Conservation (phyloP, 1,140 invertebrate genomes). For the Cydia strobilella region DNA sequence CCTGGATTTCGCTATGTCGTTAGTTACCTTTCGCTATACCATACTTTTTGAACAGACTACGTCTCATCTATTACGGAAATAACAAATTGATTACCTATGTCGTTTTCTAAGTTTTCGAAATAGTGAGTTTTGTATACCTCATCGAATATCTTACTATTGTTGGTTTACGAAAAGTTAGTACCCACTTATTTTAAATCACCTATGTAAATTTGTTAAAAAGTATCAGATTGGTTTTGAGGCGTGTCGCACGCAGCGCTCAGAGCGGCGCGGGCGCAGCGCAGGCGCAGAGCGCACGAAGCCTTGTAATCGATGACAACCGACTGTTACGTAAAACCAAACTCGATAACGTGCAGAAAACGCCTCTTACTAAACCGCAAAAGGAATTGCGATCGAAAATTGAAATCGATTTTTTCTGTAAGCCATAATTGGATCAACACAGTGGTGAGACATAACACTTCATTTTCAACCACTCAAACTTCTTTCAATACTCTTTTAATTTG, state of each 20-base stretch:
- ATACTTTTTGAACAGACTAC: too few species aligned
- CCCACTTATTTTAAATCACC: slow-evolving; percentile 14
- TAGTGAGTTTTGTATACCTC: background rate
- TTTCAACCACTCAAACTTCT: slow-evolving; percentile 9
- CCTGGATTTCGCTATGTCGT: too few species aligned
- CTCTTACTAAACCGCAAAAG: slow-evolving; percentile 30
- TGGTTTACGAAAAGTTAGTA: background rate
- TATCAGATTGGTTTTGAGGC: slow-evolving; percentile 20
- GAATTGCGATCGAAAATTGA: slow-evolving; percentile 31
- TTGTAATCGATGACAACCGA: slow-evolving; percentile 45
- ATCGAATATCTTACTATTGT: background rate
- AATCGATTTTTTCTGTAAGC: slow-evolving; percentile 3
- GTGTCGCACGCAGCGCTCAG: slow-evolving; percentile 24
- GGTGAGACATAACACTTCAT: slow-evolving; percentile 11
- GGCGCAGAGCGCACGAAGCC: slow-evolving; percentile 33
- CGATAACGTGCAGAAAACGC: slow-evolving; percentile 34
- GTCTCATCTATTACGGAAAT: too few species aligned
- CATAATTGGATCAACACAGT: slow-evolving; percentile 10
- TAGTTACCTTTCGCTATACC: too few species aligned
- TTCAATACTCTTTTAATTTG: slow-evolving; percentile 8
- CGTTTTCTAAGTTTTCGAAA: background rate
- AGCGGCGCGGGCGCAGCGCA: slow-evolving; percentile 34
- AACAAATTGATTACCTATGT: too few species aligned
- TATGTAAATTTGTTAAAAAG: slow-evolving; percentile 17
- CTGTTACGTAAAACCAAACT: slow-evolving; percentile 42